Conservation (phyloP, 2,113 vertebrate species). For the Platichthys stellatus region DNA sequence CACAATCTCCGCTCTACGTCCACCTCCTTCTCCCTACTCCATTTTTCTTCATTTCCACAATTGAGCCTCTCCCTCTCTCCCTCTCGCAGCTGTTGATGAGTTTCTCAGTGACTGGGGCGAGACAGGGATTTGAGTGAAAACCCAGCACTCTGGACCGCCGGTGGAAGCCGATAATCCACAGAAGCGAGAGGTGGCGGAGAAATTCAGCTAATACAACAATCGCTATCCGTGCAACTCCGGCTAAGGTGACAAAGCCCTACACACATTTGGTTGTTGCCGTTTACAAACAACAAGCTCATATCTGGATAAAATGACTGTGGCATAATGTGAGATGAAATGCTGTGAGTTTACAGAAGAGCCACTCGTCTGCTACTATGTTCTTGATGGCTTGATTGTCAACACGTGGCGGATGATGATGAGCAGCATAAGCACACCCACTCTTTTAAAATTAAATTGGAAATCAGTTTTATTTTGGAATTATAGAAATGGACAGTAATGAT, state of each 20-base stretch:
- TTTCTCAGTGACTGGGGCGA: conserved; percentile 52
- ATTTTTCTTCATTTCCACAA: conserved; percentile 33
- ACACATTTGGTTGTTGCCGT: conserved; percentile 45
- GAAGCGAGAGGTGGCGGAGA: conserved; percentile 41
- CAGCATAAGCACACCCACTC: not conserved
- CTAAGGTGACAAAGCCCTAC: conserved; percentile 52
- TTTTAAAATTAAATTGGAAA: not conserved
- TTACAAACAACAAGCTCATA: conserved; percentile 39
- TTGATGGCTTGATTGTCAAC: conserved; percentile 3
- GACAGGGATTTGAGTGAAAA: conserved; percentile 58
- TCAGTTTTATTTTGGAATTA: not conserved
- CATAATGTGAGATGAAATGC: conserved; percentile 25
- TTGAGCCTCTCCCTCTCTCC: conserved; percentile 40
- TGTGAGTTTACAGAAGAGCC: conserved; percentile 21
- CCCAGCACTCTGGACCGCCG: conserved; percentile 41
- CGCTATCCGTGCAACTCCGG: conserved; percentile 44
- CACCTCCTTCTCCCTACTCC: conserved; percentile 13
- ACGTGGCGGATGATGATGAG: conserved; percentile 1
- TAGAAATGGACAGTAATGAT: not conserved
- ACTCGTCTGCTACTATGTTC: not conserved
- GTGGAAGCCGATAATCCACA: conserved; percentile 65
- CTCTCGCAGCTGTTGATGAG: conserved; percentile 48
- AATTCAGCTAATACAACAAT: conserved; percentile 64
- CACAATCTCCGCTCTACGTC: conserved; percentile 1
- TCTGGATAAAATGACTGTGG: conserved; percentile 17